Evolutionary conservation across 1,140 invertebrate species (phyloP).

Genomic region (Cyrtorhinus lividipennis): DNA sequence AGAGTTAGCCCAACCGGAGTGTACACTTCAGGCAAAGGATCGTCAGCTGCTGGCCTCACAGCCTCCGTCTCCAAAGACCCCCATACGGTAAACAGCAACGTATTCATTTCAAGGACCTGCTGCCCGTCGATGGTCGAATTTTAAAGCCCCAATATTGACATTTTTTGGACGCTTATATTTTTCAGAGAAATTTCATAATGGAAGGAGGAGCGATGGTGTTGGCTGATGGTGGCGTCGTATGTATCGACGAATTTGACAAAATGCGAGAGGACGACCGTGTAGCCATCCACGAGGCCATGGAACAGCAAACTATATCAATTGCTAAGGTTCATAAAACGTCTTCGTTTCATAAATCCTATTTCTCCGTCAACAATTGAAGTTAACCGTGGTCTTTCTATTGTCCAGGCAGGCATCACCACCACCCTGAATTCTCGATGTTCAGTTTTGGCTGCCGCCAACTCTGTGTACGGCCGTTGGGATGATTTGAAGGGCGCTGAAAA

Average conservation of each 20-base stretch:
- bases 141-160: neutral
- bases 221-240: conserved; percentile 97
- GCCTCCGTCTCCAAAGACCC: conserved; percentile 95
- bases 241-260: conserved; percentile 99
- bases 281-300: conserved; percentile 99
- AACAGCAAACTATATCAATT: conserved; percentile 99
- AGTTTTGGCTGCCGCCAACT: conserved; percentile 96
- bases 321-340: conserved; percentile 58
- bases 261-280: conserved; percentile 99
- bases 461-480: conserved; percentile 97
- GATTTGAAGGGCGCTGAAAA: conserved; percentile 97
- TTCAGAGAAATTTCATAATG: conserved; percentile 92
- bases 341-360: neutral
- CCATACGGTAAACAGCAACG: conserved; percentile 47
- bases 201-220: conserved; percentile 99
- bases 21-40: conserved; percentile 98
- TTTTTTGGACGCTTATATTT: conserved; percentile 21
- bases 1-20: conserved; percentile 89
- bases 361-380: too few species aligned
- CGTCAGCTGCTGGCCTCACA: conserved; percentile 95
- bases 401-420: conserved; percentile 90
- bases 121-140: too few species aligned
- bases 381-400: conserved; percentile 17
- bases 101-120: too few species aligned
- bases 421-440: conserved; percentile 97